phyloP scores from a whole-genome alignment of 2,888 invertebrate genomes.

The Priocnemis perturbator region DNA sequence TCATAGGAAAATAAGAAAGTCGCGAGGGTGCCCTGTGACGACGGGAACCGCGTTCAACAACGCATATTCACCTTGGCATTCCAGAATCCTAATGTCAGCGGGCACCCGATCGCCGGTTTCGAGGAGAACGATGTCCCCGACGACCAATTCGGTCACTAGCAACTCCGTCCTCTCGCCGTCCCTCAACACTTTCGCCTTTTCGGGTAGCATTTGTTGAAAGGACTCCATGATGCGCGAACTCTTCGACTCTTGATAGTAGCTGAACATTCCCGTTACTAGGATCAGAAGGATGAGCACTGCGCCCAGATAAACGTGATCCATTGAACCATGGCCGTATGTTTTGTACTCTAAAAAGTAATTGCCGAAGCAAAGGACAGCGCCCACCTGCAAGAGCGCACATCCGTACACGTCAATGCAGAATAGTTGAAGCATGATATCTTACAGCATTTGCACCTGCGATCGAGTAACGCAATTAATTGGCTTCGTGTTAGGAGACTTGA shows the following conservation, averaged over 20 bases:
- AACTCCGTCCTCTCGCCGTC: conserved; percentile 78
- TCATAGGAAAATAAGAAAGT: conserved; percentile 49
- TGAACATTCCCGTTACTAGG: conserved; percentile 79
- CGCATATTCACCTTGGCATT: conserved; percentile 77
- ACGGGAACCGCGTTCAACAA: neutral
- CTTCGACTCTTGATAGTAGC: conserved; percentile 81
- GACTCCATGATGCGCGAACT: conserved; percentile 88
- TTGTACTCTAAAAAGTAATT: conserved; percentile 76
- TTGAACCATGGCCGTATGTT: conserved; percentile 38
- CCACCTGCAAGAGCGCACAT: conserved; percentile 72
- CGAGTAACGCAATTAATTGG: no score
- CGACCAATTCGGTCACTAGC: conserved; percentile 81
- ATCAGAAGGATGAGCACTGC: conserved; percentile 79
- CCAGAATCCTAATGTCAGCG: conserved; percentile 87
- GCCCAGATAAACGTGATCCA: conserved; percentile 77
- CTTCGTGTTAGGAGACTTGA: no score
- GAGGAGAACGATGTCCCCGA: conserved; percentile 89
- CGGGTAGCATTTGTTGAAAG: conserved; percentile 81
- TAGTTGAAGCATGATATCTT: no score
- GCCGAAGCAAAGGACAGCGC: conserved; percentile 83
- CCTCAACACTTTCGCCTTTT: conserved; percentile 81
- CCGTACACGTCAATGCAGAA: neutral
- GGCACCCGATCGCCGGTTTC: conserved; percentile 89
- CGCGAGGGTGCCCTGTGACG: conserved; percentile 10
- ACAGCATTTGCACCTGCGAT: no score